Percentiles rank a stretch among this genome's conserved stretches.
Evolutionary conservation across 2,113 vertebrate species (phyloP).

Genomic region (Talpa occidentalis): DNA sequence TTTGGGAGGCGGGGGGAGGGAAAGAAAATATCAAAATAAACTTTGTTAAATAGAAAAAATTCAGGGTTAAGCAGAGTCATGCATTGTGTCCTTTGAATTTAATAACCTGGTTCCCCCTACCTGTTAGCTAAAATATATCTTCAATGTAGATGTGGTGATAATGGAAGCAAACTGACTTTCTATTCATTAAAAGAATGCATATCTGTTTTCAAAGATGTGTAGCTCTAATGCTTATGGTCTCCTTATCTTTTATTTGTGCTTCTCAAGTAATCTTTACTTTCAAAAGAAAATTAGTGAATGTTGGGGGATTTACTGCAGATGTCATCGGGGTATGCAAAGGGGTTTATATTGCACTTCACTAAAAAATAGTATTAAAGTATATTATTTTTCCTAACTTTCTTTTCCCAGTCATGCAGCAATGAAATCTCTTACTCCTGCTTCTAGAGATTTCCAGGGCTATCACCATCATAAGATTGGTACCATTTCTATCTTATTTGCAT

Average conservation of each 20-base stretch:
- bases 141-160: background rate
- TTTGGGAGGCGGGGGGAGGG: background rate
- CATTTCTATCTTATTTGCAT: background rate
- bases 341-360: background rate
- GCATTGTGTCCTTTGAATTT: background rate
- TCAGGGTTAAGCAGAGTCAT: background rate
- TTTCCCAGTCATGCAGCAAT: background rate
- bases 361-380: background rate
- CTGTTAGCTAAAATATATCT: background rate
- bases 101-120: background rate
- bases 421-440: background rate
- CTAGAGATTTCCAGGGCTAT: background rate
- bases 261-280: background rate
- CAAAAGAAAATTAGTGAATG: conserved; percentile 35
- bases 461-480: background rate
- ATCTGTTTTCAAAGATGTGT: background rate
- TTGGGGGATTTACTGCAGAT: background rate
- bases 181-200: background rate
- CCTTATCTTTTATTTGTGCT: background rate
- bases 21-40: background rate
- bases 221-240: background rate
- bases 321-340: background rate
- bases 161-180: background rate
- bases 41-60: background rate
- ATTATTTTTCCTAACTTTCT: background rate